Conservation (phyloP, 30 jellyfish, hydroid and myxozoan species). For the Chironex yamaguchii region DNA sequence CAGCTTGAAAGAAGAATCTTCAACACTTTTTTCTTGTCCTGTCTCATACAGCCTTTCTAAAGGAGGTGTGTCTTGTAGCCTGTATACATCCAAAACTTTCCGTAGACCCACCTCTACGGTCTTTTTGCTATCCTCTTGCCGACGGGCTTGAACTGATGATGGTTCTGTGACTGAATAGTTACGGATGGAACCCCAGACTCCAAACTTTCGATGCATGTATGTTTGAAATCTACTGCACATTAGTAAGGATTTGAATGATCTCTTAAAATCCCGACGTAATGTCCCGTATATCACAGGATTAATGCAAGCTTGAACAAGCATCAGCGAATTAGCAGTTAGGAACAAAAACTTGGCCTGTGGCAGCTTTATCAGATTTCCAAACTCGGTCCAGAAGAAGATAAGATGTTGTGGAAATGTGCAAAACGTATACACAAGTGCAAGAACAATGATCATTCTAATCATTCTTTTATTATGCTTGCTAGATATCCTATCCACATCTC, state of each 20-base stretch:
- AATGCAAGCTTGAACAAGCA: conserved; percentile 85
- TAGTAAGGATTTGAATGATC: conserved; percentile 71
- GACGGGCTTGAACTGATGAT: neutral
- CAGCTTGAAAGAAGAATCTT: neutral
- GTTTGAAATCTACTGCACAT: conserved; percentile 15
- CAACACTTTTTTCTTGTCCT: neutral
- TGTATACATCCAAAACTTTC: neutral
- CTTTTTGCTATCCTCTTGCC: neutral
- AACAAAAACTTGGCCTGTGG: neutral
- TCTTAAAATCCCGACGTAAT: conserved; percentile 82
- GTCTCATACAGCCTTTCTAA: neutral
- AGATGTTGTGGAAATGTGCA: conserved; percentile 95
- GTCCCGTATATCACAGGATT: conserved; percentile 95
- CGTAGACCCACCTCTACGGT: neutral
- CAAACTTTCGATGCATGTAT: neutral
- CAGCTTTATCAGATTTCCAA: conserved; percentile 48
- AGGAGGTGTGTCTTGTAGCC: neutral
- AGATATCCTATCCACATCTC: conserved; percentile 51
- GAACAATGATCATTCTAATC: conserved; percentile 91
- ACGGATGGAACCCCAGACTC: neutral
- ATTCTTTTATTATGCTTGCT: conserved; percentile 79
- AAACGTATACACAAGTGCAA: conserved; percentile 84
- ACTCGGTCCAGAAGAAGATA: conserved; percentile 72
- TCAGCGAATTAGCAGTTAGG: conserved; percentile 73
- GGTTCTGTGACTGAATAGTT: neutral